Evolutionary conservation across 2,888 invertebrate genomes (phyloP).

Genomic region (Rhagonycha lutea): DNA sequence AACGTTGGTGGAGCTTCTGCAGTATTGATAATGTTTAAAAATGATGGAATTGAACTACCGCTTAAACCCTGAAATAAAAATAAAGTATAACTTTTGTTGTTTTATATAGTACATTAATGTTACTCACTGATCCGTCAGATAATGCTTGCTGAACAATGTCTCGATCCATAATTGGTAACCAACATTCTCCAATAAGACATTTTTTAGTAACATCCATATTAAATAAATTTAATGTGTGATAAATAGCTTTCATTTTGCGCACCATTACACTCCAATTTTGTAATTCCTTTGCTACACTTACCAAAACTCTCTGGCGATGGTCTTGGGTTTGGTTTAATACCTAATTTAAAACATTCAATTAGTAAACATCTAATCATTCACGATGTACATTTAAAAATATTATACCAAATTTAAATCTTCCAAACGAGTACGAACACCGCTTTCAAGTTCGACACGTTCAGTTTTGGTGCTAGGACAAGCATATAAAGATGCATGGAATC

Average conservation of each 20-base stretch:
- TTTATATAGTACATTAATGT: not conserved
- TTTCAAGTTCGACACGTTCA: conserved; percentile 86
- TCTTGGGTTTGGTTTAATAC: conserved; percentile 87
- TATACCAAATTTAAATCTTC: conserved; percentile 81
- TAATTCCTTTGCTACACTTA: conserved; percentile 84
- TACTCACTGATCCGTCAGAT: conserved; percentile 76
- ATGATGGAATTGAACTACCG: conserved; percentile 89
- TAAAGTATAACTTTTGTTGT: not conserved
- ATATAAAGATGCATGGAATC: conserved; percentile 89
- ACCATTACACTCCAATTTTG: conserved; percentile 88
- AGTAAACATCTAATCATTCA: not conserved
- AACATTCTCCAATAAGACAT: conserved; percentile 88
- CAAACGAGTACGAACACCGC: conserved; percentile 83
- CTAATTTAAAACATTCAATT: conserved; percentile 50
- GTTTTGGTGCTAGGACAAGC: conserved; percentile 85
- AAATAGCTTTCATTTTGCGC: conserved; percentile 90
- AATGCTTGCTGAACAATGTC: conserved; percentile 76
- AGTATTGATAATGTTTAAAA: conserved; percentile 86
- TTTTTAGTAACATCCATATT: conserved; percentile 90
- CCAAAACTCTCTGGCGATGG: conserved; percentile 81
- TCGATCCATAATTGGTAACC: conserved; percentile 78
- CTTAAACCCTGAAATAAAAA: conserved; percentile 61
- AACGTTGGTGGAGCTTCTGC: conserved; percentile 86
- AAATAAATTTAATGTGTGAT: conserved; percentile 90
- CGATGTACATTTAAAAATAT: not conserved